Conservation (phyloP, 2,797 vertebrate species). For the Propithecus perrieri region DNA sequence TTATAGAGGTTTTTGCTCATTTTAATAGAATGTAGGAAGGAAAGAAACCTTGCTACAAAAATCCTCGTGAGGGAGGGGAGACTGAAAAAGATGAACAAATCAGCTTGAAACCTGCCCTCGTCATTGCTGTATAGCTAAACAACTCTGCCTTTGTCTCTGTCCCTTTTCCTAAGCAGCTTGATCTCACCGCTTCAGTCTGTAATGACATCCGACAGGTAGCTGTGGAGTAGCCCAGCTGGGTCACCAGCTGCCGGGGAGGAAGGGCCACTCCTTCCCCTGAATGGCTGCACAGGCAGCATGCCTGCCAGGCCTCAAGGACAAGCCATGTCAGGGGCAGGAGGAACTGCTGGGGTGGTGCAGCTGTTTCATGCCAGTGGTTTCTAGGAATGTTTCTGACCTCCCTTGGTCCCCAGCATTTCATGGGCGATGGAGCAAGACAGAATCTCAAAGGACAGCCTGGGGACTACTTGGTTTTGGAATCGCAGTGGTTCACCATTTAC, state of each 20-base stretch:
- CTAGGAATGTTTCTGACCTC: slow-evolving; percentile 91
- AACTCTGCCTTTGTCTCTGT: slow-evolving; percentile 61
- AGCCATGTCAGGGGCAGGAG: slow-evolving; percentile 82
- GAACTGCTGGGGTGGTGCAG: slow-evolving; percentile 86
- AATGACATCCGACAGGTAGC: slow-evolving; percentile 89
- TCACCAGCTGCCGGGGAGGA: slow-evolving; percentile 84
- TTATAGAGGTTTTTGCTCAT: slow-evolving; percentile 13
- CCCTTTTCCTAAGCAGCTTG: slow-evolving; percentile 81
- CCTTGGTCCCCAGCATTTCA: slow-evolving; percentile 85
- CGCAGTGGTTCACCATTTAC: slow-evolving; percentile 85
- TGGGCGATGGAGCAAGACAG: slow-evolving; percentile 89
- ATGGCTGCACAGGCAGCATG: slow-evolving; percentile 21
- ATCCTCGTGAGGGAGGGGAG: background rate
- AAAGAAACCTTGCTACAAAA: slow-evolving; percentile 40
- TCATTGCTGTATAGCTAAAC: slow-evolving; percentile 6
- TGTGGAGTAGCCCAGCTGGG: slow-evolving; percentile 85
- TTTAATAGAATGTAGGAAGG: background rate
- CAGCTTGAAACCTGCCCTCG: slow-evolving; percentile 22
- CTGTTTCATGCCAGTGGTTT: slow-evolving; percentile 89
- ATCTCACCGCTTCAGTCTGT: slow-evolving; percentile 78
- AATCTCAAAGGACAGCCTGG: slow-evolving; percentile 86
- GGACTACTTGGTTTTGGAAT: slow-evolving; percentile 84
- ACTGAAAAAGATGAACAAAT: slow-evolving; percentile 50
- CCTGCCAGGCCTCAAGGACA: slow-evolving; percentile 81
- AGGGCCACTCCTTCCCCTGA: slow-evolving; percentile 78